These are phyloP conservation scores for Neoitamus cyanurus DNA, from an alignment of 2,888 invertebrate genomes.

Conservation along the genomic window DNA sequence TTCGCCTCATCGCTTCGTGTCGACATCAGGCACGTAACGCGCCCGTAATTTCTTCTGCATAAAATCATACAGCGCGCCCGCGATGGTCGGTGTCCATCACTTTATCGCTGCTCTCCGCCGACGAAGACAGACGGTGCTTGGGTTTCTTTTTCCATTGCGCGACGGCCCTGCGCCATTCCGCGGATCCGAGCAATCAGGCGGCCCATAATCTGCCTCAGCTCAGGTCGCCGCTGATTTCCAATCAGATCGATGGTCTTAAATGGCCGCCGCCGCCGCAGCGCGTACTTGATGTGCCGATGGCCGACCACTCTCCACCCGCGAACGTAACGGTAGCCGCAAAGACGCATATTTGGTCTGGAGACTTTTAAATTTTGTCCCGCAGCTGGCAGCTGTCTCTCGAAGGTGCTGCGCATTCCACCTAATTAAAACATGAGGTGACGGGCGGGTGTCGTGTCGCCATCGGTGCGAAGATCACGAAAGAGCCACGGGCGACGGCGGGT, in stretches of 20 bases:
- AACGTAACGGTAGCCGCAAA: conserved; percentile 23
- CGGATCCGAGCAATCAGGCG: conserved; percentile 4
- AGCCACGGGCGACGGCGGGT: not conserved
- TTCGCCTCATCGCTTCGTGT: conserved; percentile 11
- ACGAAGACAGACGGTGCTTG: not conserved
- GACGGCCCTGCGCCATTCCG: not conserved
- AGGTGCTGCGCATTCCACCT: conserved; percentile 2
- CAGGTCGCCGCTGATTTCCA: conserved; percentile 45
- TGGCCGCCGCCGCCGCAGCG: conserved; percentile 4
- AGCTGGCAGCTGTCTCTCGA: conserved; percentile 1
- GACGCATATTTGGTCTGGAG: conserved; percentile 14
- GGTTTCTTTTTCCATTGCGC: conserved; percentile 11
- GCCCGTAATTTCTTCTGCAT: conserved; percentile 28
- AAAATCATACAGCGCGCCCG: not conserved
- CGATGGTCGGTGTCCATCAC: conserved; percentile 25
- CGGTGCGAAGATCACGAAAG: conserved; percentile 39
- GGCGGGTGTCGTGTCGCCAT: not conserved
- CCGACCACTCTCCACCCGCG: not conserved
- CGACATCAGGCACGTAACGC: conserved; percentile 38
- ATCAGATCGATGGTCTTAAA: conserved; percentile 48
- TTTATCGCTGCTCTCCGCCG: not conserved
- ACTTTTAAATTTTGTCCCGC: conserved; percentile 3
- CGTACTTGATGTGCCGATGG: not conserved
- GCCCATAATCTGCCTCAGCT: conserved; percentile 34
- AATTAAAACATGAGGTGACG: not conserved